Evolutionary conservation across 1,140 invertebrate genomes (phyloP).

Genomic region (Capitella teleta): DNA sequence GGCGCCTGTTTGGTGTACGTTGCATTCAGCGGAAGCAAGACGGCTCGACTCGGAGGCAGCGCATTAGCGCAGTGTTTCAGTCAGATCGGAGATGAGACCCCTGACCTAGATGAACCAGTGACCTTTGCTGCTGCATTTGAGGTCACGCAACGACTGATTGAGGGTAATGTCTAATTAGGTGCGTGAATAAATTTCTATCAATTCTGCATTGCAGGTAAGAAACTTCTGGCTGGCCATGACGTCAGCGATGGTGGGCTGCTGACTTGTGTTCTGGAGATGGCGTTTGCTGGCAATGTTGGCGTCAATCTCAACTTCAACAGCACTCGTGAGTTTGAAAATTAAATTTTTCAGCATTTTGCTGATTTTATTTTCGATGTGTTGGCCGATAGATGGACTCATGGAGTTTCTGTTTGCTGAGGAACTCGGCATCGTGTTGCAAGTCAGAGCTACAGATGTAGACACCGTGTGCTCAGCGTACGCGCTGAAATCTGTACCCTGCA

Average conservation of each 20-base stretch:
- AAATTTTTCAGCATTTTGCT: too few relatives aligned
- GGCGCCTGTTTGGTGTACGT: conserved; percentile 47
- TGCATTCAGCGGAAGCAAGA: conserved; percentile 51
- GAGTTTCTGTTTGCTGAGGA: conserved; percentile 80
- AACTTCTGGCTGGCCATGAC: conserved; percentile 83
- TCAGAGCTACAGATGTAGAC: conserved; percentile 47
- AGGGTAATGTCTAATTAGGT: not conserved
- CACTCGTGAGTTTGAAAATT: conserved; percentile 53
- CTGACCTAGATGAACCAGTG: conserved; percentile 64
- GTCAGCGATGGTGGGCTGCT: conserved; percentile 91
- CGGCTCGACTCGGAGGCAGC: conserved; percentile 74
- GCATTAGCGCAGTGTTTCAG: conserved; percentile 81
- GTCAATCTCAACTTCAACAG: conserved; percentile 51
- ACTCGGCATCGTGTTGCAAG: conserved; percentile 81
- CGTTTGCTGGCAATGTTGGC: conserved; percentile 79
- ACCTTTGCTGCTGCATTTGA: conserved; percentile 64
- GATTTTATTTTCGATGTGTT: too few relatives aligned
- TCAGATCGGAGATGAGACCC: conserved; percentile 66
- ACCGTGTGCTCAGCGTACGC: conserved; percentile 54
- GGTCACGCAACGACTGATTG: conserved; percentile 54
- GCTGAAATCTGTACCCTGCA: conserved; percentile 51
- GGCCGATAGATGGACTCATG: too few relatives aligned
- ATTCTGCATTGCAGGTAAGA: conserved; percentile 48
- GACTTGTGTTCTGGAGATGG: conserved; percentile 85
- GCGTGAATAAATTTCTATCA: too few relatives aligned